These are phyloP conservation scores for Crossaster papposus DNA, from an alignment of 53 echinoderm and acorn worm genomes.

Conservation along the genomic window DNA sequence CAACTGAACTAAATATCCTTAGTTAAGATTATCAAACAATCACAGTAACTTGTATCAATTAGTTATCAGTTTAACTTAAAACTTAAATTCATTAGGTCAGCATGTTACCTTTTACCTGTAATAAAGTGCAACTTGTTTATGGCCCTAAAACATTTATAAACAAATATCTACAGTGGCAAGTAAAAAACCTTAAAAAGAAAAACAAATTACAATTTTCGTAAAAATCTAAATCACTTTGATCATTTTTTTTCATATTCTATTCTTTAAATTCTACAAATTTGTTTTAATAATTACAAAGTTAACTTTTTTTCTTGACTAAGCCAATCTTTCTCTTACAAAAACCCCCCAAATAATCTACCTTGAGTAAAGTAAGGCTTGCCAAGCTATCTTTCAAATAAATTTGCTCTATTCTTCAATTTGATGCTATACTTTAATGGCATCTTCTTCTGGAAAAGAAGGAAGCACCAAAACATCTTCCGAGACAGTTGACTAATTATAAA, in stretches of 20 bases:
- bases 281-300: constrained; percentile 10
- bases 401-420: neutral
- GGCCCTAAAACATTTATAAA: neutral
- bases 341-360: neutral
- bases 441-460: neutral
- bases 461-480: neutral
- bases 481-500: neutral
- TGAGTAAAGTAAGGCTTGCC: neutral
- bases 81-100: neutral
- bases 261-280: neutral
- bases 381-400: neutral
- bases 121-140: constrained; percentile 3
- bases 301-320: neutral
- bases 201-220: neutral
- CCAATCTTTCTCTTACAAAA: neutral
- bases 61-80: neutral
- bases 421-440: neutral
- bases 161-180: constrained; percentile 41
- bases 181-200: neutral
- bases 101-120: constrained; percentile 11
- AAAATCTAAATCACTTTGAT: constrained; percentile 3
- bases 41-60: constrained; percentile 2
- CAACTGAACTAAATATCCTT: neutral
- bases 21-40: constrained; percentile 13
- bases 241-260: neutral